phyloP scores from a whole-genome alignment of 2,797 vertebrate species.

The Alca torda region DNA sequence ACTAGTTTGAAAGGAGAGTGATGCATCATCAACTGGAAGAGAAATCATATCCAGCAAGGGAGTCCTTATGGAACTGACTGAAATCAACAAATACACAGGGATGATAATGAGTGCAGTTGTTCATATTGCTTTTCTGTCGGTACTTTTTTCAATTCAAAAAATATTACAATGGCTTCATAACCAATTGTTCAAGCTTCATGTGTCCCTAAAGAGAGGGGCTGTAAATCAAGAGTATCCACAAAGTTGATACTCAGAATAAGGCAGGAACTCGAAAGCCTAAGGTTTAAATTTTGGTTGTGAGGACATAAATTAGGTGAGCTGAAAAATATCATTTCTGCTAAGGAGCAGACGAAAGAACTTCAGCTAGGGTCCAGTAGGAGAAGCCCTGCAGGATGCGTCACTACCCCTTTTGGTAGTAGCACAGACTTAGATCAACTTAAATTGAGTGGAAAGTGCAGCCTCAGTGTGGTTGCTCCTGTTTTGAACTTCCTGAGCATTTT shows the following conservation, averaged over 20 bases:
- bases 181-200: fast-evolving
- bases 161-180: background rate
- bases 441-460: background rate
- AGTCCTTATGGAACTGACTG: background rate
- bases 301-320: background rate
- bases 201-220: background rate
- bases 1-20: background rate
- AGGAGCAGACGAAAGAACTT: background rate
- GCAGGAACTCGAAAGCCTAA: background rate
- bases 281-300: background rate
- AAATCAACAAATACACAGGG: background rate
- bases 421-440: background rate
- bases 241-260: background rate
- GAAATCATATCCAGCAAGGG: background rate
- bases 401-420: background rate
- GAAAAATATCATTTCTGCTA: background rate
- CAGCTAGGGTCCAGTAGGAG: background rate
- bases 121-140: background rate
- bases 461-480: background rate
- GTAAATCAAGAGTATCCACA: background rate
- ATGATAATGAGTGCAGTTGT: background rate
- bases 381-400: background rate
- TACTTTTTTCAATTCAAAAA: background rate
- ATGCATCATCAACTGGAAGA: background rate
- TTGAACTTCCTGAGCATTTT: background rate